Evolutionary conservation across 2,888 invertebrate genomes (phyloP), one percentile per base, ranked within the genome.

Genomic region (Pandemis heparana): DNA sequence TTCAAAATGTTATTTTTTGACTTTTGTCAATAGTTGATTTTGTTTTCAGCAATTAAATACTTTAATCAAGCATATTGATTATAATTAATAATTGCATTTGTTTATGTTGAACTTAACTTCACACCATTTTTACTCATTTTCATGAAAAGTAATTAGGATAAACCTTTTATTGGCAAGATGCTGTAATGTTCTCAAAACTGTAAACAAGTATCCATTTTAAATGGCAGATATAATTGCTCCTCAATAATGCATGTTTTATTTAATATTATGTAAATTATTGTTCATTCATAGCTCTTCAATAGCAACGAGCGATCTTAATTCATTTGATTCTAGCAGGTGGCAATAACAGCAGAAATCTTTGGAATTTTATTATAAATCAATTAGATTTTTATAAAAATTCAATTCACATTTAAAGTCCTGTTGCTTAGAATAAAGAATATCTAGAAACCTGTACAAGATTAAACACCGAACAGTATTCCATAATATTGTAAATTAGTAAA

Each of bases 311-410:
- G 38, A 38, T 53, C 61, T 51, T 53, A 72, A 67, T 51, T 53
- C n/a, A 41, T 51, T 53, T 46, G 43, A 67, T 62, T 56, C 18
- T 51, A 61, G 76, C 75, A 72, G 75, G 74, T 67, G 75, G 71
- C 75, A 71, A 71, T 74, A 78, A 80, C 78, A 82, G 75, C 77
- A 78, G 71, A 77, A 78, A 79, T 86, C 86, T 86, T 87, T 86
- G 86, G 85, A 87, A 85, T 86, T 83, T 82, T 79, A 82, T 79
- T 80, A 82, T 67, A 75, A 73, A 65, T 41, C 63, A 71, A 71
- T 66, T 64, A 32, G 62, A 51, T 63, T 46, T 70, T 70, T 65
- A 68, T 51, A n/a, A 18, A 62, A 76, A 72, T 72, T 69, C 32
- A 70, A 73, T 74, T 66, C 68, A 59, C 48, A 10, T 48, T 71